A percentile compares a stretch with the other conserved stretches of the same genome.
phyloP scores from a whole-genome alignment of 30 jellyfish, hydroid and myxozoan genomes.

The Cassiopea xamachana region DNA sequence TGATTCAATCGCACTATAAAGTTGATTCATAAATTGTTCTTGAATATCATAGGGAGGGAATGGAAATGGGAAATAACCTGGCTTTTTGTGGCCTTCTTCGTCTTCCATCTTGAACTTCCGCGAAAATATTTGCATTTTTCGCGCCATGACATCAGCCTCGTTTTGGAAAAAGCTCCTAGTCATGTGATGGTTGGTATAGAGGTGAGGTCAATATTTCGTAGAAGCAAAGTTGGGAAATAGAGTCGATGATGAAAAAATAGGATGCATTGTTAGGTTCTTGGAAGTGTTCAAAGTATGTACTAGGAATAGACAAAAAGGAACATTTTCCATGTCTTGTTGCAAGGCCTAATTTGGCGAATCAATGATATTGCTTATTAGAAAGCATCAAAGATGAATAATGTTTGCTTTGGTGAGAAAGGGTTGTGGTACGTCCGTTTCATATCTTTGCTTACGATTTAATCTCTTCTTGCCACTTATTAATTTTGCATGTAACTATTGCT shows the following conservation, averaged over 20 bases:
- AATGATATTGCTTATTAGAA: not conserved
- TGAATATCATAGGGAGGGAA: conserved; percentile 95
- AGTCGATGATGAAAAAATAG: not conserved
- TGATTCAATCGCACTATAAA: conserved; percentile 73
- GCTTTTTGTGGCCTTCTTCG: not conserved
- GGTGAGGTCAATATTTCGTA: not conserved
- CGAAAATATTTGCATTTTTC: not conserved
- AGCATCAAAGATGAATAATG: not conserved
- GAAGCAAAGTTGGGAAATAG: not conserved
- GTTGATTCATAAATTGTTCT: conserved; percentile 76
- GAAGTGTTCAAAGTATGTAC: not conserved
- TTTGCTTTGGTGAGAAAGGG: not conserved
- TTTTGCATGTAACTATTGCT: not conserved
- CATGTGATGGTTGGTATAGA: too few relatives aligned
- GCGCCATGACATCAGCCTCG: conserved; percentile 41
- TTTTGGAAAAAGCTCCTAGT: not conserved
- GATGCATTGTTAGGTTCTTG: not conserved
- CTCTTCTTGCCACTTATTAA: not conserved
- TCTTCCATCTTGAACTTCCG: not conserved
- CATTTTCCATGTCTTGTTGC: not conserved
- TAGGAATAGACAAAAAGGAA: not conserved
- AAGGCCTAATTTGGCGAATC: not conserved
- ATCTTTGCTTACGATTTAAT: not conserved
- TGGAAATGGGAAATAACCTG: conserved; percentile 90
- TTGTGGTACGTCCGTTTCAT: not conserved